Base-by-base conservation (phyloP, 2,113 vertebrate genomes). In the Sylvilagus bachmani region DNA sequence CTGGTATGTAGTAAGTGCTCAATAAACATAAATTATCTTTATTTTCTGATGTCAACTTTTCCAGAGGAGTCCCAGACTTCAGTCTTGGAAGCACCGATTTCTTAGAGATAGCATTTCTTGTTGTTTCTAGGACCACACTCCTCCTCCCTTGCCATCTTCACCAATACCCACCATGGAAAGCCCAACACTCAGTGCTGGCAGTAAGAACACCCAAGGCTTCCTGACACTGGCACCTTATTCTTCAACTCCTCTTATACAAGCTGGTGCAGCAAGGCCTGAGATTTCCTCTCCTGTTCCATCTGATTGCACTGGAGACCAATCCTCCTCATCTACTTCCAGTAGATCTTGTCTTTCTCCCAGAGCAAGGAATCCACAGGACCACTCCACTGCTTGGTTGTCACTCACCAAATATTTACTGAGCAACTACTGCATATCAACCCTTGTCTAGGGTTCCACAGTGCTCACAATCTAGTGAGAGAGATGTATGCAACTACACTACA, bases 81-180 rank as follows among this genome's bases (percentile, higher is more conserved):
- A 67, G 73, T 85, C 29, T 24, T 49, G 17, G 24, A 86, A 58
- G 84, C 51, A 86, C 27, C 78, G 69, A 44, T 83, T 38, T 93
- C 85, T 94, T 17, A 70, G 29, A 91, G 19, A 94, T 84, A 79
- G 82, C 11, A 91, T 77, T 86, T 73, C 24, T 22, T 53, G 74
- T 2, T 78, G n/a, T 36, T 62, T 27, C 33, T 51, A 74, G 51
- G 33, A 89, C 55, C 44, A 77, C 64, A 53, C 11, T 83, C 31
- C 61, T 85, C 55, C 19, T 74, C 80, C 74, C 74, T 16, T 2
- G 38, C 22, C 51, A 74, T 36, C 31, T 92, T 49, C 84, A 74
- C 36, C 10, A 91, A 53, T 51, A 24, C 1, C 64, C 22, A 89
- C 51, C 12, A 44, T 2, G 8, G 19, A 70, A 24, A 86, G 22